These are phyloP conservation scores for Halictus ligatus DNA, from an alignment of 2,888 invertebrate species.

Conservation along the genomic window DNA sequence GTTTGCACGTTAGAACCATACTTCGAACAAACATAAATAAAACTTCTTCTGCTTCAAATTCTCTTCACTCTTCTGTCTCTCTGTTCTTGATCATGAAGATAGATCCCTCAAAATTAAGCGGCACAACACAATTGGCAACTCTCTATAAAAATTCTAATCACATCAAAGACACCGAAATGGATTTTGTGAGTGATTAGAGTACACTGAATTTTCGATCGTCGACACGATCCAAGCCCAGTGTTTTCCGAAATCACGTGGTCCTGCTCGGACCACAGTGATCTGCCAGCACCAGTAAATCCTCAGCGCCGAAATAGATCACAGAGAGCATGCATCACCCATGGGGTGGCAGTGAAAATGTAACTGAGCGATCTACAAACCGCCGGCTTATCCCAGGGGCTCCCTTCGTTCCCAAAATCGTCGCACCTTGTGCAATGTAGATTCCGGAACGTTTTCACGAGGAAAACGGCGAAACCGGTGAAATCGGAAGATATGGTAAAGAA, in stretches of 20 bases:
- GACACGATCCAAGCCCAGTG: constrained; percentile 32
- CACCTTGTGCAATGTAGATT: not conserved
- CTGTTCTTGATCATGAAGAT: too few relatives aligned
- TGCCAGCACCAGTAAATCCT: constrained; percentile 58
- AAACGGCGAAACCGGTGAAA: not conserved
- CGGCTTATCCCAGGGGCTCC: constrained; percentile 73
- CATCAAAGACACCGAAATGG: not conserved
- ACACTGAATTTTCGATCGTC: not conserved
- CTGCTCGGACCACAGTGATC: not conserved
- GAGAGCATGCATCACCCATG: constrained; percentile 72
- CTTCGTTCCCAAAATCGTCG: constrained; percentile 56
- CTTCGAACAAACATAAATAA: too few relatives aligned
- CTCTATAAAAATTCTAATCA: too few relatives aligned
- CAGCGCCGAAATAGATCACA: constrained; percentile 73
- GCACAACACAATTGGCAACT: too few relatives aligned
- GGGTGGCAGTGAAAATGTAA: constrained; percentile 74
- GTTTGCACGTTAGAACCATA: too few relatives aligned
- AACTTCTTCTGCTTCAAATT: too few relatives aligned
- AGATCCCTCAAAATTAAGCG: too few relatives aligned
- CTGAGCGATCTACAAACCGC: constrained; percentile 75
- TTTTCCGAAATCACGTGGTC: constrained; percentile 51
- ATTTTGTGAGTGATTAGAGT: not conserved
- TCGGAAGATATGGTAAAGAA: not conserved
- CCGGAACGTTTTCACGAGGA: too few relatives aligned
- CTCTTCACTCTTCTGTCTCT: too few relatives aligned